Conservation (phyloP, 2,113 vertebrate genomes). For the Platanista minor region DNA sequence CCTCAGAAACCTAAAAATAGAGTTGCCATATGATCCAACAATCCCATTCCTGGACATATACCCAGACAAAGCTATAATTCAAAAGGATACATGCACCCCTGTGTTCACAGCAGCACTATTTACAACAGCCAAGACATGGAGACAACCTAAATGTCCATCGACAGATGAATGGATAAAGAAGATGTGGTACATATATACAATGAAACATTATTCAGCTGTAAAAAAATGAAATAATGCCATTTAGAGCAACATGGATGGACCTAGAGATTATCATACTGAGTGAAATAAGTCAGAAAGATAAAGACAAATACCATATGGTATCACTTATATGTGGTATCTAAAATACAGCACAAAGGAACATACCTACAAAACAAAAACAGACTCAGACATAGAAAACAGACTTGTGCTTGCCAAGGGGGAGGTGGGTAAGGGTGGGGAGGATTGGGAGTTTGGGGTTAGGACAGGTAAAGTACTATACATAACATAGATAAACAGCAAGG, state of each 20-base stretch:
- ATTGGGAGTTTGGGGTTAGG: background rate
- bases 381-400: background rate
- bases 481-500: background rate
- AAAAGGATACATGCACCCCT: too few relatives aligned
- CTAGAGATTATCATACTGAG: background rate
- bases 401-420: fast-evolving
- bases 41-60: too few relatives aligned
- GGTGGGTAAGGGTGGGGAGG: fast-evolving
- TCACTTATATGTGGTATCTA: background rate
- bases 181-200: background rate
- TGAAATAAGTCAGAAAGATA: background rate
- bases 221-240: background rate
- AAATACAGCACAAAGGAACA: background rate
- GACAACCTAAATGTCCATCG: background rate
- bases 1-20: too few relatives aligned
- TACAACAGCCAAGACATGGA: background rate
- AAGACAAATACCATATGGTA: background rate
- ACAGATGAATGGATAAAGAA: background rate
- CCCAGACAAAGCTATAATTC: too few relatives aligned
- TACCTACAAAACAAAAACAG: background rate
- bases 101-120: background rate
- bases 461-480: background rate
- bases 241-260: background rate
- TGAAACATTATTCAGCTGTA: background rate
- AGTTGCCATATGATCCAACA: too few relatives aligned